These are phyloP conservation scores for Octopus sinensis DNA, from an alignment of 1,140 invertebrate genomes.

Conservation along the genomic window DNA sequence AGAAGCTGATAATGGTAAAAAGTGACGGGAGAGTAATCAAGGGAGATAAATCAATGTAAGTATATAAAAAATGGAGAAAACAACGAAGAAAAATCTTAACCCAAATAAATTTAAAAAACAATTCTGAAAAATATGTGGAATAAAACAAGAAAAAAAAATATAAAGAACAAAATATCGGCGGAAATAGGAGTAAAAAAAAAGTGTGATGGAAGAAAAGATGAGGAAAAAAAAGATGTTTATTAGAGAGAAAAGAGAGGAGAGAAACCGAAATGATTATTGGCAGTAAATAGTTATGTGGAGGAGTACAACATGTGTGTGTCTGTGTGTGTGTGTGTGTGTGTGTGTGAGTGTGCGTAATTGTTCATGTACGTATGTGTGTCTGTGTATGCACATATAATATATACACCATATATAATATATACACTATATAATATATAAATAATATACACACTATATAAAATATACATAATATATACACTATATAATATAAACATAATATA, in stretches of 20 bases:
- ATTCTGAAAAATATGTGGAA: background rate
- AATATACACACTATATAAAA: too few species aligned
- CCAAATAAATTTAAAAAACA: background rate
- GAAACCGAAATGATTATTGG: background rate
- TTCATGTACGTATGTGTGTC: too few species aligned
- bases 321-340: too few species aligned
- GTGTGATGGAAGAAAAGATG: background rate
- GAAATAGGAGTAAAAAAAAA: background rate
- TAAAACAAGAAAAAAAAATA: background rate
- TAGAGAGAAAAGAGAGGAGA: background rate
- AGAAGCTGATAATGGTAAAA: background rate
- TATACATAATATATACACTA: too few species aligned
- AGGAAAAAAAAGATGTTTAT: background rate
- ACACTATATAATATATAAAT: too few species aligned
- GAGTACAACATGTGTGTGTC: too few species aligned
- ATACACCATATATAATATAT: too few species aligned
- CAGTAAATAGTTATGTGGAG: too few species aligned
- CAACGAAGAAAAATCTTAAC: background rate
- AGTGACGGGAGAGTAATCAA: background rate
- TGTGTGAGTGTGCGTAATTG: too few species aligned
- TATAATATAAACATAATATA: too few species aligned
- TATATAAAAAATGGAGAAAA: background rate
- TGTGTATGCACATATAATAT: too few species aligned
- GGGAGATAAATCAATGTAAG: background rate
- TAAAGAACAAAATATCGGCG: background rate